Base-by-base conservation (phyloP, 2,113 vertebrate genomes). In the Erpornis zantholeuca region DNA sequence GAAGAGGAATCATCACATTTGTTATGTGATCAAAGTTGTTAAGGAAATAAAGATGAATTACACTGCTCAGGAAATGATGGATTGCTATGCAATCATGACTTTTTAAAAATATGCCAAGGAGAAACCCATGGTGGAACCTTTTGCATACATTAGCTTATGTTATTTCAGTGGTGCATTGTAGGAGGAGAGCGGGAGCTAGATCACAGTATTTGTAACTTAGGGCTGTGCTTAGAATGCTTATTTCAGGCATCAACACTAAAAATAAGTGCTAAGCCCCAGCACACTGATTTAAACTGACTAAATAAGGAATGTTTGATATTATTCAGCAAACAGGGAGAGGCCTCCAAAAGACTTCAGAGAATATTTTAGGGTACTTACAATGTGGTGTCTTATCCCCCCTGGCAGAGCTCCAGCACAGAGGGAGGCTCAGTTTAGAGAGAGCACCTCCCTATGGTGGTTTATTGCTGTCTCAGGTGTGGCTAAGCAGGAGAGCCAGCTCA, bases 21-120 rank as follows among this genome's bases (percentile, higher is more conserved):
- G 77, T 89, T 89, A 89, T 40, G 53, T 38, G 91, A 94, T 92
- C 86, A 42, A 65, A 91, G 52, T 86, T 88, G 69, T 94, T 95
- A 82, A 64, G 70, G 91, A 95, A 94, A 95, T 88, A 91, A 94
- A 91, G 77, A 91, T 91, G 53, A 96, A 94, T 91, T 95, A 49
- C 69, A 21, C 64, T 84, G 65, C 53, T 91, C 53, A 87, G 92
- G 83, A 95, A 92, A 91, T 91, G 61, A 94, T 49, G 86, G 90
- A 92, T 49, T 75, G 81, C 91, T 91, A 45, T 91, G 83, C 83
- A 94, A 95, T 91, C 83, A 84, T 76, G 77, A 87, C 83, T 94
- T 92, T 61, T 96, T 76, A 94, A 95, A 94, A 94, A 84, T 86
- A 96, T 53, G 56, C 71, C 80, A 75, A 84, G 69, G 80, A 94